Base-by-base conservation (phyloP, 2,113 vertebrate species). In the Urocynchramus pylzowi region DNA sequence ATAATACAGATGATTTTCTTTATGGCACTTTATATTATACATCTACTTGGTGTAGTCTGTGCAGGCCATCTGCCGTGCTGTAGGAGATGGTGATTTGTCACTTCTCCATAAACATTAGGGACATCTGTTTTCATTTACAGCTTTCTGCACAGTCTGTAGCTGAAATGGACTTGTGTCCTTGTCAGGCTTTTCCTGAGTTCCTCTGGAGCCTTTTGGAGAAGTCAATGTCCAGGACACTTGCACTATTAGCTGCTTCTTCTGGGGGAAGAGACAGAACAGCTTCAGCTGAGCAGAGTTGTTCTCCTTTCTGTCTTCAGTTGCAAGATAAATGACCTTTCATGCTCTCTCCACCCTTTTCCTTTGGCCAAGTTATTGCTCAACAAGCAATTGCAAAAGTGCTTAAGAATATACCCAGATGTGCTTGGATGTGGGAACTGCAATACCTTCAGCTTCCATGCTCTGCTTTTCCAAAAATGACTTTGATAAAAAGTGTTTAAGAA, bases 121-220 rank as follows among this genome's bases (percentile, higher is more conserved):
- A 42, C 31, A 71, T 54, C 59, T 85, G 67, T 13, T 89, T 93
- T 71, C 35, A 13, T 74, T 57, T 77, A 65, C 53, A 47, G 45
- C 54, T 84, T 70, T 81, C 67, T 87, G 39, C 1, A 0, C 13
- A 73, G 27, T 59, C 84, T 94, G 16, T 80, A 56, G 59, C 64
- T 87, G 67, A 79, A 82, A 65, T 76, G 11, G 71, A 63, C n/a
- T 78, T 11, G 4, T 85, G 60, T 80, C 47, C 50, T 95, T 89
- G 65, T 90, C 83, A 91, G 74, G 74, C 59, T 76, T 65, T 90
- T 57, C 73, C 35, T 76, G 61, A 89, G 59, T 65, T 91, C 24
- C 26, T 89, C 69, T 71, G 64, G 56, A 75, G 39, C 26, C 41
- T 90, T 90, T 74, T 84, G 68, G 20, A 68, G 60, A 52, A 85